Evolutionary conservation across 1,140 invertebrate species (phyloP).

Genomic region (Cydia fagiglandana): DNA sequence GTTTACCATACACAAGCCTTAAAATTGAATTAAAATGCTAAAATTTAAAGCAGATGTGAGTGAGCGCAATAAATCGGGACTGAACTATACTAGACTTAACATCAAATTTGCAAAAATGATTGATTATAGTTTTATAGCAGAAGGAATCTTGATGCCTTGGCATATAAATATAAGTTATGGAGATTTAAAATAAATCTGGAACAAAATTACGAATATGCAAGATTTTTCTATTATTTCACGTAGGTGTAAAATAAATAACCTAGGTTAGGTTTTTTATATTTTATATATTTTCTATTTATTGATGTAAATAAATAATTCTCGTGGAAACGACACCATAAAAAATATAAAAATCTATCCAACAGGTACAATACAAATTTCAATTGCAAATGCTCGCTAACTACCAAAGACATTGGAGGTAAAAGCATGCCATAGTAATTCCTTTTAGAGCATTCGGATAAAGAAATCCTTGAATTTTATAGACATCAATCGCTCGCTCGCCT

Average conservation of each 20-base stretch:
- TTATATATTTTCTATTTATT: too few relatives aligned
- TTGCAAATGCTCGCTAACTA: not conserved
- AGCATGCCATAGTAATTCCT: constrained; percentile 22
- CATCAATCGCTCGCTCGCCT: constrained; percentile 40
- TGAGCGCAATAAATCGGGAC: not conserved
- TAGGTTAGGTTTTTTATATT: too few relatives aligned
- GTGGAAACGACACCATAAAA: too few relatives aligned
- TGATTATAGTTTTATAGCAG: not conserved
- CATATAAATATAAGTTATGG: too few relatives aligned
- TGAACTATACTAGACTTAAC: not conserved
- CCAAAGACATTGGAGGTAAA: constrained; percentile 20
- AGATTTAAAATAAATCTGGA: too few relatives aligned
- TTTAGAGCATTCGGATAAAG: constrained; percentile 34
- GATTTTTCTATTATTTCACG: too few relatives aligned
- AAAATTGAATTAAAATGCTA: not conserved
- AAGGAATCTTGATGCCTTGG: too few relatives aligned
- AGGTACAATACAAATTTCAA: not conserved
- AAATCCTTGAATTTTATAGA: constrained; percentile 43
- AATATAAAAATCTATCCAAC: too few relatives aligned
- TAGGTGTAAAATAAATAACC: too few relatives aligned
- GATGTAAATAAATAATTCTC: too few relatives aligned
- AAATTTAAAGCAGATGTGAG: not conserved
- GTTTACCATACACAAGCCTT: not conserved
- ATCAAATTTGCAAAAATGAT: not conserved
- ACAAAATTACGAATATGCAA: too few relatives aligned